These are phyloP conservation scores for Vespertilio murinus DNA, from an alignment of 2,797 vertebrate species.

Conservation along the genomic window DNA sequence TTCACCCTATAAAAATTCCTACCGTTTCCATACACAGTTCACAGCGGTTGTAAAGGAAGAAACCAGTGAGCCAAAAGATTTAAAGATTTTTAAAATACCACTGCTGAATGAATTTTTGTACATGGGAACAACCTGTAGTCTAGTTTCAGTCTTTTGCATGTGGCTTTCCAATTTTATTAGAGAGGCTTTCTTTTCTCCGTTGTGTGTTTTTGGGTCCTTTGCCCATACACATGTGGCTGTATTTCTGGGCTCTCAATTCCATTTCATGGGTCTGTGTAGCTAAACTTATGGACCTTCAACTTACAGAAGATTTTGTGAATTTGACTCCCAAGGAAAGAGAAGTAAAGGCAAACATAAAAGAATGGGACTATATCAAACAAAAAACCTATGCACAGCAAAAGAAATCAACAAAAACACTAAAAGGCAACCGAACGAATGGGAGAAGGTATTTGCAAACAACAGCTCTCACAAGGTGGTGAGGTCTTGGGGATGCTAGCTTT, in stretches of 20 bases:
- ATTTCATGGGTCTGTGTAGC: background rate
- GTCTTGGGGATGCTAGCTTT: too few relatives aligned
- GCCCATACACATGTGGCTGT: background rate
- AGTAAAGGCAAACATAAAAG: too few relatives aligned
- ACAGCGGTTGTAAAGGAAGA: background rate
- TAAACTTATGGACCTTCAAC: background rate
- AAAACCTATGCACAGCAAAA: too few relatives aligned
- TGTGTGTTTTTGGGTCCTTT: background rate
- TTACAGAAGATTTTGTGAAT: too few relatives aligned
- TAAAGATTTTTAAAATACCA: background rate
- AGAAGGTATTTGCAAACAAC: too few relatives aligned
- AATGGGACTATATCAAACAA: too few relatives aligned
- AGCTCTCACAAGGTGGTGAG: too few relatives aligned
- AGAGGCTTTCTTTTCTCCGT: background rate
- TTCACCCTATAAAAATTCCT: background rate
- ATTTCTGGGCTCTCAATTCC: background rate
- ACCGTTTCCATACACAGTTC: background rate
- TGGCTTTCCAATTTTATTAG: background rate
- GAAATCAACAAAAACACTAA: too few relatives aligned
- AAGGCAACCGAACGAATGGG: too few relatives aligned
- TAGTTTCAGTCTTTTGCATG: background rate
- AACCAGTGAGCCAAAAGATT: background rate
- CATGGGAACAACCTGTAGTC: background rate
- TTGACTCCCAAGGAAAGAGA: too few relatives aligned
- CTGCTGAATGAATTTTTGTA: background rate